Conservation (phyloP, 92 coral and sea anemone species). For the Epizoanthus illoricatus region DNA sequence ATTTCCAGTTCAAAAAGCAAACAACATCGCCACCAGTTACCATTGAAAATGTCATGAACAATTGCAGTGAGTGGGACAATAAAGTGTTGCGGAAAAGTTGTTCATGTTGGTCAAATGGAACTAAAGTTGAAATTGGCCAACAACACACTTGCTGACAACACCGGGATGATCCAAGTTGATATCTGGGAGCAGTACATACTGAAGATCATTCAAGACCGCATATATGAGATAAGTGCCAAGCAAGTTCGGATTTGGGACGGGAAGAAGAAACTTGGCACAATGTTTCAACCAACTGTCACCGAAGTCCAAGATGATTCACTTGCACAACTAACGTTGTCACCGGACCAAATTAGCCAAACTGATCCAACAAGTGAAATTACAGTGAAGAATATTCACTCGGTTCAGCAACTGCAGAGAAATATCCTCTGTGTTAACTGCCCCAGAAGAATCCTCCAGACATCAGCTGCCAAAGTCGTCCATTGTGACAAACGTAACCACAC, state of each 20-base stretch:
- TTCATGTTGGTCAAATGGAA: slow-evolving; percentile 16
- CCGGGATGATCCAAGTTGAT: slow-evolving; percentile 46
- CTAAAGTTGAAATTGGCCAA: slow-evolving; percentile 32
- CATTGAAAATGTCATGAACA: slow-evolving; percentile 8
- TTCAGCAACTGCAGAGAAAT: slow-evolving; percentile 38
- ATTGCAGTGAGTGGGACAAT: slow-evolving; percentile 27
- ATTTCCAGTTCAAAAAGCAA: slow-evolving; percentile 43
- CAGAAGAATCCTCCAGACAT: slow-evolving; percentile 35
- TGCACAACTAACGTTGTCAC: background rate
- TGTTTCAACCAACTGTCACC: slow-evolving; percentile 15
- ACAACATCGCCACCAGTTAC: slow-evolving; percentile 21
- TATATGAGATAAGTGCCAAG: slow-evolving; percentile 37
- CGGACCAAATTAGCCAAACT: background rate
- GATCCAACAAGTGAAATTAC: background rate
- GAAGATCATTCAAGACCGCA: slow-evolving; percentile 38
- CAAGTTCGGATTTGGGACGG: slow-evolving; percentile 52
- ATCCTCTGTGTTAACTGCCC: slow-evolving; percentile 33
- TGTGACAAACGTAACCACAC: slow-evolving; percentile 41
- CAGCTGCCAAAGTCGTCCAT: slow-evolving; percentile 37
- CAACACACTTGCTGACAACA: slow-evolving; percentile 24
- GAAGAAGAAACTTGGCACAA: slow-evolving; percentile 51
- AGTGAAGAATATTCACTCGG: slow-evolving; percentile 30
- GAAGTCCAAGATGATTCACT: slow-evolving; percentile 9
- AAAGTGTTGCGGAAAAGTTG: slow-evolving; percentile 29
- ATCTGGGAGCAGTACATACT: slow-evolving; percentile 48